Conservation (phyloP, 2,113 vertebrate species). For the Psilopsiagon aymara region DNA sequence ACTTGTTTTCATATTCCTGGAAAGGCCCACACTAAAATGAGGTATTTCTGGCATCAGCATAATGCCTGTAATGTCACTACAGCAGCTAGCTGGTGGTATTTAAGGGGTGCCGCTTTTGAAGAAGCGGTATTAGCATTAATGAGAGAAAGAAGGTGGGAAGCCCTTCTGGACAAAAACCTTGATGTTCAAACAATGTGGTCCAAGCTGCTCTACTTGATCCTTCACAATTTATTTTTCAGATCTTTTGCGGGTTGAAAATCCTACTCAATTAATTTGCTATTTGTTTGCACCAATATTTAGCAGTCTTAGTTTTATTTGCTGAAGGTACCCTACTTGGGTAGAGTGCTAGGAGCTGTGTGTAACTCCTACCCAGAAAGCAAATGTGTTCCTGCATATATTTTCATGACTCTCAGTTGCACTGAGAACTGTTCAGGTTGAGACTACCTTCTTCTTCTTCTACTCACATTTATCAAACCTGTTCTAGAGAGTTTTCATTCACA, state of each 20-base stretch:
- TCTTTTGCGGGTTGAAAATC: neutral
- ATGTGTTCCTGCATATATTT: neutral
- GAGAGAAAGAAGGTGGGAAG: neutral
- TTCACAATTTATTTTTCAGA: neutral
- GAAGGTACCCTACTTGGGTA: neutral
- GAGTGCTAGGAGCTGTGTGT: neutral
- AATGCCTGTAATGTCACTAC: constrained; percentile 23
- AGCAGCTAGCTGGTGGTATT: constrained; percentile 22
- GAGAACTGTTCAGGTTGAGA: neutral
- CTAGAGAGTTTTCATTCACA: neutral
- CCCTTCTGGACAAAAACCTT: neutral
- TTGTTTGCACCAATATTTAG: neutral
- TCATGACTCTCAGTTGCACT: neutral
- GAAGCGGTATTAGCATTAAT: neutral
- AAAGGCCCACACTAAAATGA: constrained; percentile 53
- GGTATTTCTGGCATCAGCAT: constrained; percentile 25
- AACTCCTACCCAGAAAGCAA: neutral
- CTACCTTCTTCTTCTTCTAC: neutral
- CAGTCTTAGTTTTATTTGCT: neutral
- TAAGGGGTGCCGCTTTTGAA: neutral
- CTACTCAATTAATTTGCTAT: neutral
- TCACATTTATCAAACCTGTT: neutral
- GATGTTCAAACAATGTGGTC: neutral
- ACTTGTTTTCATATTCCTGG: constrained; percentile 53
- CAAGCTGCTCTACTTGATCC: neutral